A percentile compares a stretch with the other conserved stretches of the same genome.
Evolutionary conservation across 2,113 vertebrate species (phyloP).

Genomic region (Cephalopterus ornatus): DNA sequence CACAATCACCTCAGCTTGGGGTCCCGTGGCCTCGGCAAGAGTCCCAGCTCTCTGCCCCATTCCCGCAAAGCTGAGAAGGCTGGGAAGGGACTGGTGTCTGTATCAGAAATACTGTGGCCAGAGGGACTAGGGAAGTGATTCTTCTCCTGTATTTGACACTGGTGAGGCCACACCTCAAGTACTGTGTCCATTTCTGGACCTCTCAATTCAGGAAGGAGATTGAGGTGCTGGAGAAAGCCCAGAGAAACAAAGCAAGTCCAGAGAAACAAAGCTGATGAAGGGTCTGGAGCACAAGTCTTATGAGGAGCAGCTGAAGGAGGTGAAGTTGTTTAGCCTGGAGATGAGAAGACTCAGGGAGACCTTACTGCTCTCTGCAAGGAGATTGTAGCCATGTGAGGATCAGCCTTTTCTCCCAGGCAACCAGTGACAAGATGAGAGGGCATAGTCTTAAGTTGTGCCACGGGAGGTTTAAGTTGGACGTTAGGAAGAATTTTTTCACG

Average conservation of each 20-base stretch:
- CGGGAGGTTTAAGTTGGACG: not conserved
- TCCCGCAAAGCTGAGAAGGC: not conserved
- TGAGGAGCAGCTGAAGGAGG: not conserved
- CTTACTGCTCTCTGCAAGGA: not conserved
- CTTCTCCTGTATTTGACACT: no score
- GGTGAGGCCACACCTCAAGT: not conserved
- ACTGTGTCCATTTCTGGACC: not conserved
- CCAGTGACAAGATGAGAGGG: not conserved
- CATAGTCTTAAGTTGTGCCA: fast-evolving
- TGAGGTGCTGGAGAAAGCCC: not conserved
- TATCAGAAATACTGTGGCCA: not conserved
- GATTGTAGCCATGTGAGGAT: not conserved
- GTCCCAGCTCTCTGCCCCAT: fast-evolving
- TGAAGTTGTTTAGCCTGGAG: not conserved
- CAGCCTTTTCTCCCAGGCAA: not conserved
- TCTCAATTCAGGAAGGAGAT: not conserved
- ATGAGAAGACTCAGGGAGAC: not conserved
- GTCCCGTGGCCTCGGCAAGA: not conserved
- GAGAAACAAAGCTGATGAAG: not conserved
- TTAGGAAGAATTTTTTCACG: not conserved
- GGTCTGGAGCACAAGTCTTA: not conserved
- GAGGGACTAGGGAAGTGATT: not conserved
- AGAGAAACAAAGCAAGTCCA: not conserved
- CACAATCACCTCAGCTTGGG: not conserved
- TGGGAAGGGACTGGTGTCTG: not conserved